Conservation (phyloP, 2,113 vertebrate species). For the Prunella fulvescens region DNA sequence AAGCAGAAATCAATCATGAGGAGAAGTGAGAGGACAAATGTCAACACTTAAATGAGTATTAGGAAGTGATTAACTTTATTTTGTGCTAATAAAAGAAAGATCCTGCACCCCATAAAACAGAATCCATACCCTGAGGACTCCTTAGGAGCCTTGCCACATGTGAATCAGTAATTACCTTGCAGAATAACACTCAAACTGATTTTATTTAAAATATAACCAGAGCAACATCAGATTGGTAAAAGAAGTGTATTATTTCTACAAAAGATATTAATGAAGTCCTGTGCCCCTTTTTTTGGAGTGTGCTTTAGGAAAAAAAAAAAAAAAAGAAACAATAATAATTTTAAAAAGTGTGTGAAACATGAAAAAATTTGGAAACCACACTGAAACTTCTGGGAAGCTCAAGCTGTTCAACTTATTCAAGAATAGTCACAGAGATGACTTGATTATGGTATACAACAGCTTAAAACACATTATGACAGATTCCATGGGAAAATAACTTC, state of each 20-base stretch:
- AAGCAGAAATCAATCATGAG: background rate
- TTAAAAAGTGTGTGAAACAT: background rate
- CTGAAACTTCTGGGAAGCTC: background rate
- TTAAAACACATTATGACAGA: background rate
- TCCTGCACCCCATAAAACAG: background rate
- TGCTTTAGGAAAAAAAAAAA: background rate
- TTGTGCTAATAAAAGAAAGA: background rate
- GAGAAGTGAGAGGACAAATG: background rate
- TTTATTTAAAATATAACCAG: background rate
- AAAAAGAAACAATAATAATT: background rate
- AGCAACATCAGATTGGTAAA: background rate
- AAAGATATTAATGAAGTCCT: background rate
- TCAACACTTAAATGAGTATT: background rate
- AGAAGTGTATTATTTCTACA: background rate
- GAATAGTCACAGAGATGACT: background rate
- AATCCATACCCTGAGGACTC: fast-evolving
- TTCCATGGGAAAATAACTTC: background rate
- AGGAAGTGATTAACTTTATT: background rate
- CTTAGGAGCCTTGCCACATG: background rate
- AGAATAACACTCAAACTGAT: background rate
- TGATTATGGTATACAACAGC: background rate
- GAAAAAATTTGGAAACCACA: background rate
- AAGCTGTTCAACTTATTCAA: background rate
- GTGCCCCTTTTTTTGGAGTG: background rate
- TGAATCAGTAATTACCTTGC: background rate